Base-by-base conservation (phyloP, 2,113 vertebrate species). In the Dinomys branickii region DNA sequence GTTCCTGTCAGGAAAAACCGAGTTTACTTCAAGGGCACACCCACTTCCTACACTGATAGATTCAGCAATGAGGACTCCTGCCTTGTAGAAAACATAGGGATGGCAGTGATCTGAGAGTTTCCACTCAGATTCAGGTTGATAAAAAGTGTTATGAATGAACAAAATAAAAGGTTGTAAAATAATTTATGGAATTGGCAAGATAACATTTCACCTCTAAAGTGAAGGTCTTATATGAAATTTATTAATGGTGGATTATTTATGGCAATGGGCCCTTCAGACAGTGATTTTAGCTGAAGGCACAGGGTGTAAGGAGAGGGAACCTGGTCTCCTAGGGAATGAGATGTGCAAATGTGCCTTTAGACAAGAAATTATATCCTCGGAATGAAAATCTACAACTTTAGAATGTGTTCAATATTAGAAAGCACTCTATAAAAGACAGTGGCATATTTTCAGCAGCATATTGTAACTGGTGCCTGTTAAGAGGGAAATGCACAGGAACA, bases 321-420 rank as follows among this genome's bases (percentile, higher is more conserved):
- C 86, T 67, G 50, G 67, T 67, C 44, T 92, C 44, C 30, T 16
- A 88, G n/a, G 54, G 81, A 96, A n/a, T 6, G 73, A 82, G 24
- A 80, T 94, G 91, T 56, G n/a, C 67, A 93, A 78, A 67, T 63
- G 63, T 10, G 56, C 41, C 61, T 84, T 71, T 50, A 78, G 58
- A 83, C 41, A 75, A 93, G 47, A 89, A 88, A 82, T 85, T 61
- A 61, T 30, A 69, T 65, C 69, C 63, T 75, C n/a, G 16, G 58
- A 96, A 59, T 75, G 78, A 77, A 94, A 96, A 61, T 63, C 33
- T 41, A 67, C 59, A 93, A 75, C 67, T 96, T 69, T 81, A 86
- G 94, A 93, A 89, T 84, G 63, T 87, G 73, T 78, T 94, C 50
- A 61, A 30, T 58, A 91, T 95, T 91, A 95, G 85, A 96, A 95